A percentile compares a stretch with the other conserved stretches of the same genome.
These are phyloP conservation scores for Pollenia angustigena DNA, from an alignment of 2,888 invertebrate genomes.

Conservation along the genomic window DNA sequence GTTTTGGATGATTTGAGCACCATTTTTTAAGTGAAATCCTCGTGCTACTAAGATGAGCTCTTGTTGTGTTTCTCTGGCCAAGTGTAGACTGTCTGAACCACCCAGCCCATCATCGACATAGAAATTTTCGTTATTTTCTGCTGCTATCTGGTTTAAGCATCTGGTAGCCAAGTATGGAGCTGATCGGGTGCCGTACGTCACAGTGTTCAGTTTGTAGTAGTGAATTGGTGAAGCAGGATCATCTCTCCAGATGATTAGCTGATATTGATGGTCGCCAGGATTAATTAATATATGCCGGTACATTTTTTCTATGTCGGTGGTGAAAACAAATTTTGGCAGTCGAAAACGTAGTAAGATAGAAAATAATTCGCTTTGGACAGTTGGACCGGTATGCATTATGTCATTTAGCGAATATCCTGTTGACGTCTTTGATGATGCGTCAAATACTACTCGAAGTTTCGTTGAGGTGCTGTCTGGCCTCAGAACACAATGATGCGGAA, in stretches of 20 bases:
- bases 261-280: slow-evolving; percentile 2
- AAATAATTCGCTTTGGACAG: slow-evolving; percentile 17
- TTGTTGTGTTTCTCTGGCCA: neutral
- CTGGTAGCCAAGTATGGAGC: neutral
- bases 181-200: slow-evolving; percentile 5
- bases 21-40: neutral
- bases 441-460: slow-evolving; percentile 19
- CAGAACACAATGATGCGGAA: neutral
- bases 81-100: neutral
- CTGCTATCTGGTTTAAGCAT: neutral
- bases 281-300: neutral
- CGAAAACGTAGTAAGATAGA: slow-evolving; percentile 3
- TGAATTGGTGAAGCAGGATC: too few relatives aligned
- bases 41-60: neutral
- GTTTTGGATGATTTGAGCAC: neutral
- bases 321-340: slow-evolving; percentile 28
- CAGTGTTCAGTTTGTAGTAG: too few relatives aligned
- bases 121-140: neutral
- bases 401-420: slow-evolving; percentile 18
- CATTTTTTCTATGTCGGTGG: slow-evolving; percentile 24
- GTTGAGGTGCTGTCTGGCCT: slow-evolving; percentile 6
- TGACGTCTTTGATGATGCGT: slow-evolving; percentile 10
- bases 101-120: neutral
- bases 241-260: slow-evolving; percentile 3
- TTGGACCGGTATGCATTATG: slow-evolving; percentile 19